Conservation (phyloP, 2,113 vertebrate species). For the Microtus pennsylvanicus region DNA sequence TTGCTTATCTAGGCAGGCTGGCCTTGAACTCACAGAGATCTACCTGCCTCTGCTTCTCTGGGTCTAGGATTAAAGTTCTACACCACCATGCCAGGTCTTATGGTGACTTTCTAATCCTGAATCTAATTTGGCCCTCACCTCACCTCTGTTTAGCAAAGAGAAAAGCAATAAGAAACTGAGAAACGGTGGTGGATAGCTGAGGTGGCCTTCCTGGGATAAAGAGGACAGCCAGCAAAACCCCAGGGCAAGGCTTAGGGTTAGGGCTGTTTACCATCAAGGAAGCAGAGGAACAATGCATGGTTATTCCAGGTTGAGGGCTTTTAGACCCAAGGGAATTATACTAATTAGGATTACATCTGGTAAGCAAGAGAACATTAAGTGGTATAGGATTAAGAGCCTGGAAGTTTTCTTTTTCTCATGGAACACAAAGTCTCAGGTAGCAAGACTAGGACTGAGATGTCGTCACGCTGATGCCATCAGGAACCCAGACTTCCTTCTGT, state of each 20-base stretch:
- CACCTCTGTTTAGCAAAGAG: background rate
- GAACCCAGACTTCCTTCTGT: background rate
- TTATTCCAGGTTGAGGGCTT: background rate
- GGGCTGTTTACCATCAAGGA: background rate
- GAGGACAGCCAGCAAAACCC: background rate
- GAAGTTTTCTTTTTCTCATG: conserved; percentile 20
- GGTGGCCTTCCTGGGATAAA: background rate
- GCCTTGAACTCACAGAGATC: background rate
- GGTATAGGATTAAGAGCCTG: background rate
- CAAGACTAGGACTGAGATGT: background rate
- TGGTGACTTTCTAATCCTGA: background rate
- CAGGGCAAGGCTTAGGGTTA: background rate
- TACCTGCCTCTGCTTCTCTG: background rate
- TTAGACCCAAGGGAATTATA: background rate
- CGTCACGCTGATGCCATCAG: background rate
- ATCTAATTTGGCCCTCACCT: background rate
- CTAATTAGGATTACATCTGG: background rate
- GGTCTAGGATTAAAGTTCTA: background rate
- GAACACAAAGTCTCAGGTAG: background rate
- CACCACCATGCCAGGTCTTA: background rate
- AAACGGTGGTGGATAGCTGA: background rate
- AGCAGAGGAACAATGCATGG: background rate
- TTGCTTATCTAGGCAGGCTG: background rate
- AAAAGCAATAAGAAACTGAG: background rate
- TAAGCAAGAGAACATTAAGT: background rate